Conservation (phyloP, 2,113 vertebrate species). For the Anser brachyrhynchus region DNA sequence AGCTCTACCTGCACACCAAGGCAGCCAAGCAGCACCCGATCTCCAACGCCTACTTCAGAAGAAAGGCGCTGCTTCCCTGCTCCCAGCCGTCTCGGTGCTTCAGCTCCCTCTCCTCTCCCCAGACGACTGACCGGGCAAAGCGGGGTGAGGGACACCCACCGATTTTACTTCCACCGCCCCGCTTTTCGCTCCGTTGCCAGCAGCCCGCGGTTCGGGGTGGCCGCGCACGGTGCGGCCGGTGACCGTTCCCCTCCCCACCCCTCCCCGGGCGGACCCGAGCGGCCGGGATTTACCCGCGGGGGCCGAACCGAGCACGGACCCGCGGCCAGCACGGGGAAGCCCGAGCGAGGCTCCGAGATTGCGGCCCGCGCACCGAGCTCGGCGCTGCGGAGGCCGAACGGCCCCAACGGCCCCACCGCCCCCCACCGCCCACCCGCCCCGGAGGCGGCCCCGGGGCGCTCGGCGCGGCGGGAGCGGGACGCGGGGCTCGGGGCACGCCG, state of each 20-base stretch:
- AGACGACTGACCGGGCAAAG: not conserved
- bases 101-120: not conserved
- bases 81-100: not conserved
- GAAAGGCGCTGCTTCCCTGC: not conserved
- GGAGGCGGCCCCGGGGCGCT: not conserved
- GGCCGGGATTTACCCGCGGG: not conserved
- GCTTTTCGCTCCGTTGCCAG: not conserved
- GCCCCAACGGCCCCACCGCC: no score
- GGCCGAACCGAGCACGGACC: not conserved
- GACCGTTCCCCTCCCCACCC: no score
- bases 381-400: no score
- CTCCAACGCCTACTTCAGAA: not conserved
- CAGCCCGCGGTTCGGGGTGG: no score
- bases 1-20: rapidly evolving
- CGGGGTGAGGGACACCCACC: not conserved
- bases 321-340: no score
- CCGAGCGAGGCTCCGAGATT: not conserved
- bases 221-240: no score
- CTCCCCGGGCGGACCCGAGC: no score
- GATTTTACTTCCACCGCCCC: not conserved
- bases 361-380: not conserved
- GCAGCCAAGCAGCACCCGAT: no score
- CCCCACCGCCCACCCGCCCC: no score
- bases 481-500: no score
- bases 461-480: no score